Evolutionary conservation across 2,113 vertebrate genomes (phyloP).

Genomic region (Charina bottae): DNA sequence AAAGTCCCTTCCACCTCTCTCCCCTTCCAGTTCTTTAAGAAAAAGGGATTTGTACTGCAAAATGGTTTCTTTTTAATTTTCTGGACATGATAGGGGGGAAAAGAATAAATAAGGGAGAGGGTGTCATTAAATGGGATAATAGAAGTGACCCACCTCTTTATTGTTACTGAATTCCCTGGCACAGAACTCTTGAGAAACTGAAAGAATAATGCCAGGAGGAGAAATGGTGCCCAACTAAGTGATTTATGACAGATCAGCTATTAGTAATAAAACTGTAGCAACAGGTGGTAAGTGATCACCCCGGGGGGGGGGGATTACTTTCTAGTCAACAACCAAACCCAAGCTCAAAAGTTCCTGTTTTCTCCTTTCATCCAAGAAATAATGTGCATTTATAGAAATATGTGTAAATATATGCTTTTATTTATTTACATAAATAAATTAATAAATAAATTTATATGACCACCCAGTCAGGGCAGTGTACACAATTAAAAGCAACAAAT

Average conservation of each 20-base stretch:
- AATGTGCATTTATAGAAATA: accelerated
- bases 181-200: background rate
- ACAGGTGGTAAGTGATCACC: background rate
- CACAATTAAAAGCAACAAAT: background rate
- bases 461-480: background rate
- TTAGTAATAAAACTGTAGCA: slow-evolving; percentile 1
- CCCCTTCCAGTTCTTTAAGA: background rate
- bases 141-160: background rate
- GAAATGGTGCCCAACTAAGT: background rate
- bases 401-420: background rate
- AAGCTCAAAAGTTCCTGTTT: background rate
- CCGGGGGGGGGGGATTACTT: background rate
- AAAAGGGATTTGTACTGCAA: background rate
- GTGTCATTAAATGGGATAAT: background rate
- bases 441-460: background rate
- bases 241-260: slow-evolving; percentile 12
- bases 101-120: background rate
- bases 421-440: background rate
- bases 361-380: accelerated
- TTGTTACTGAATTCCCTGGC: background rate
- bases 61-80: background rate
- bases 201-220: background rate
- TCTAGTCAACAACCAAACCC: slow-evolving; percentile 12
- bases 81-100: background rate
- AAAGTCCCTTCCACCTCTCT: too few relatives aligned